Conservation (phyloP, 2,797 vertebrate genomes). For the Chaunax sp. region DNA sequence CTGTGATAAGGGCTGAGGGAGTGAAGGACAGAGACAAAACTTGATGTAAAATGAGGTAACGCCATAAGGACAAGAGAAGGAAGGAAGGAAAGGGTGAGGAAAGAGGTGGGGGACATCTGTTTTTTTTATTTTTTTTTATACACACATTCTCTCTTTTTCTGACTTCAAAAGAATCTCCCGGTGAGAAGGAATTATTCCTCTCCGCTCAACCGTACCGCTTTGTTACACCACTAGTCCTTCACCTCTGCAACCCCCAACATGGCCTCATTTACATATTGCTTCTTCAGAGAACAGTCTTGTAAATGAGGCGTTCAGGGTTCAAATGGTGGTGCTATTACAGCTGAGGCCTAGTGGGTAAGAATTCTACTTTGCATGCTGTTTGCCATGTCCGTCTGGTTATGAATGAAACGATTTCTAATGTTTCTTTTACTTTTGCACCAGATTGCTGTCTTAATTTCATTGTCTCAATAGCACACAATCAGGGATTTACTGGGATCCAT, state of each 20-base stretch:
- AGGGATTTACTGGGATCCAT: slow-evolving; percentile 6
- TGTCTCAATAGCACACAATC: background rate
- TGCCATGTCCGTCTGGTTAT: slow-evolving; percentile 8
- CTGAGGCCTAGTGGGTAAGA: background rate
- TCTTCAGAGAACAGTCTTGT: slow-evolving; percentile 32
- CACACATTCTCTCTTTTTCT: slow-evolving; percentile 57
- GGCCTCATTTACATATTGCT: slow-evolving; percentile 30
- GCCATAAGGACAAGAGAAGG: slow-evolving; percentile 19
- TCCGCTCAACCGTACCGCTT: slow-evolving; percentile 60
- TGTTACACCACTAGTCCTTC: slow-evolving; percentile 41
- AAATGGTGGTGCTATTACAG: slow-evolving; percentile 3
- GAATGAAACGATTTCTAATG: background rate
- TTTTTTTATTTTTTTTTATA: slow-evolving; percentile 35
- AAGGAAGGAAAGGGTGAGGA: slow-evolving; percentile 20
- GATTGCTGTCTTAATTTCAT: background rate
- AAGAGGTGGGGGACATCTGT: slow-evolving; percentile 15
- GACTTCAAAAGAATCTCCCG: slow-evolving; percentile 77
- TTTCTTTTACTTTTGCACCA: background rate
- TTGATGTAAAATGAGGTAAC: slow-evolving; percentile 23
- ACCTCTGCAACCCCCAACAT: slow-evolving; percentile 39
- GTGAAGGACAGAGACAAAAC: slow-evolving; percentile 16
- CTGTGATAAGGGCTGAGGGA: slow-evolving; percentile 23
- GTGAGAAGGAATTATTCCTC: slow-evolving; percentile 69
- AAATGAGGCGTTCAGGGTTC: slow-evolving; percentile 29
- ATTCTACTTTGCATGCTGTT: background rate